Evolutionary conservation across 2,888 invertebrate genomes (phyloP).

Genomic region (Sclerodermus sp.): DNA sequence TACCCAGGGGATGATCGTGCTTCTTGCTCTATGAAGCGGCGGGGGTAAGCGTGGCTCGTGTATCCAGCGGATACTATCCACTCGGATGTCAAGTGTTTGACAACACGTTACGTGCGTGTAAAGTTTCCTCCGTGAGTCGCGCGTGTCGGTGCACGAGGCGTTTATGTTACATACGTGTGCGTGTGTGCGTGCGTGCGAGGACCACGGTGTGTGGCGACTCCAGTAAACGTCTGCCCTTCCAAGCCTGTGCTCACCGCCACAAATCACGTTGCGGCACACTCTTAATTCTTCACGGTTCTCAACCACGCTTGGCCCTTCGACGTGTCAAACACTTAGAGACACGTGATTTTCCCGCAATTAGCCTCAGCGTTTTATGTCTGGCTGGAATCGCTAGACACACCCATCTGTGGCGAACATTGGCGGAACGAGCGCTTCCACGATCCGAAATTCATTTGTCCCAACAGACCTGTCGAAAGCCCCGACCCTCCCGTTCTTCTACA

Average conservation of each 20-base stretch:
- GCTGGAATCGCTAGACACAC: too few relatives aligned
- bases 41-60: conserved; percentile 19
- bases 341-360: conserved; percentile 6
- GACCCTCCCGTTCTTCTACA: too few relatives aligned
- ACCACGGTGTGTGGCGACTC: conserved; percentile 19
- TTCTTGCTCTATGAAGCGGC: too few relatives aligned
- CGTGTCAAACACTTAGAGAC: conserved; percentile 13
- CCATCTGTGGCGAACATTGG: too few relatives aligned
- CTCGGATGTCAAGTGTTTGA: conserved; percentile 39
- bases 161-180: conserved; percentile 11
- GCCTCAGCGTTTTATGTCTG: too few relatives aligned
- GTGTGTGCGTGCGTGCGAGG: conserved; percentile 18
- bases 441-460: too few relatives aligned
- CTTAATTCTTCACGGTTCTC: conserved; percentile 28
- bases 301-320: conserved; percentile 7
- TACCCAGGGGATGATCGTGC: too few relatives aligned
- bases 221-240: conserved; percentile 24
- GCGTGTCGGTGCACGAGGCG: conserved; percentile 14
- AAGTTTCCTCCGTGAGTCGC: conserved; percentile 19
- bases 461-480: too few relatives aligned
- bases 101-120: conserved; percentile 31
- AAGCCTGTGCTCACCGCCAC: conserved; percentile 21
- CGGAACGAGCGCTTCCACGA: too few relatives aligned
- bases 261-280: conserved; percentile 28
- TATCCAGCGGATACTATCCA: conserved; percentile 15